These are phyloP conservation scores for Cataglyphis albicans DNA, from an alignment of 2,888 invertebrate species.

Conservation along the genomic window DNA sequence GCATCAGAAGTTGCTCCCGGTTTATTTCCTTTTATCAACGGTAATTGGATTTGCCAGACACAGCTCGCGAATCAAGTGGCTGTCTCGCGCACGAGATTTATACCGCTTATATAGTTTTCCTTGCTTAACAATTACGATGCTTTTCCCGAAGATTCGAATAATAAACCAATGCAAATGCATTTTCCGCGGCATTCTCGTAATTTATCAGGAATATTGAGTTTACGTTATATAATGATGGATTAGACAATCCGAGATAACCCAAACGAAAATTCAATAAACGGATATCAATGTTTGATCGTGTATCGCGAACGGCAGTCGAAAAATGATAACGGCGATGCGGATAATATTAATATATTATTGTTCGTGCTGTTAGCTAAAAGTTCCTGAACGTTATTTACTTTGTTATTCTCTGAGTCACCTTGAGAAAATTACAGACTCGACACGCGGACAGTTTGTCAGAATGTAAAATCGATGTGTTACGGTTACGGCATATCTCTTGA, in stretches of 20 bases:
- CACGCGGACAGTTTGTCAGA: constrained; percentile 74
- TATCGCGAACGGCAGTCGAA: constrained; percentile 65
- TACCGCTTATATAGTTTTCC: constrained; percentile 37
- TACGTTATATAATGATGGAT: not conserved
- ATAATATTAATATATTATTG: constrained; percentile 10
- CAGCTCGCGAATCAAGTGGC: constrained; percentile 54
- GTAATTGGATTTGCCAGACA: constrained; percentile 60
- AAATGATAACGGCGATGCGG: constrained; percentile 32
- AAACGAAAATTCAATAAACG: constrained; percentile 4
- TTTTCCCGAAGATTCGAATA: constrained; percentile 30
- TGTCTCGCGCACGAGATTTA: constrained; percentile 45
- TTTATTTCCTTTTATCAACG: constrained; percentile 55
- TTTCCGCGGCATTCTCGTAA: constrained; percentile 6
- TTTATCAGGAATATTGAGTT: constrained; percentile 16
- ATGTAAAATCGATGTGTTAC: constrained; percentile 77
- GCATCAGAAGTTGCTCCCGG: constrained; percentile 54
- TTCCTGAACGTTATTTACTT: constrained; percentile 6
- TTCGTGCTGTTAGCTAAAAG: not conserved
- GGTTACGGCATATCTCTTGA: constrained; percentile 66
- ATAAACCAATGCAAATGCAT: constrained; percentile 36
- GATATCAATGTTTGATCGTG: constrained; percentile 59
- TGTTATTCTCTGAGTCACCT: constrained; percentile 67
- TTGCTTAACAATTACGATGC: constrained; percentile 43
- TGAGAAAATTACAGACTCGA: constrained; percentile 74
- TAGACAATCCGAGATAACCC: not conserved